These are phyloP conservation scores for Anser brachyrhynchus DNA, from an alignment of 2,113 vertebrate species.

Conservation along the genomic window DNA sequence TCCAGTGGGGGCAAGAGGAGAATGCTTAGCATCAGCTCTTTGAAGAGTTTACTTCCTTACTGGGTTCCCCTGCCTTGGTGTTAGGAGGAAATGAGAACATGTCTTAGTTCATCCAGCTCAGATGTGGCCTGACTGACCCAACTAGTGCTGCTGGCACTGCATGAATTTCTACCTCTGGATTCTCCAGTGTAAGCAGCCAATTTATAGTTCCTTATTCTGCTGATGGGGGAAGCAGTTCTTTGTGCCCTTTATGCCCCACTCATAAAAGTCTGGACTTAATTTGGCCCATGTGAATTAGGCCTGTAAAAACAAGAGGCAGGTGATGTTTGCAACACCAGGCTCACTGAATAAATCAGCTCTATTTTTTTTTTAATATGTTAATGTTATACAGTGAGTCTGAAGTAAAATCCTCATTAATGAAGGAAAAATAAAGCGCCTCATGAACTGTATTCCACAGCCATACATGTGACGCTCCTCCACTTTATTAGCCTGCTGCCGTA, in stretches of 20 bases:
- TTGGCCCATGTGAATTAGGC: conserved; percentile 44
- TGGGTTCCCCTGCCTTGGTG: background rate
- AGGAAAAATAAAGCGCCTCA: conserved; percentile 4
- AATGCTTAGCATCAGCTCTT: background rate
- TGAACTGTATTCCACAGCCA: conserved; percentile 40
- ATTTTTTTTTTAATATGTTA: conserved; percentile 37
- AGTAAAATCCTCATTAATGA: conserved; percentile 72
- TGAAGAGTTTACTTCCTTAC: background rate
- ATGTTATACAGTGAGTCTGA: conserved; percentile 54
- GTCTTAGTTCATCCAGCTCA: background rate
- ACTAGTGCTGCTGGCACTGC: conserved; percentile 39
- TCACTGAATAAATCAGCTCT: conserved; percentile 31
- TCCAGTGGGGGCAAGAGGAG: background rate
- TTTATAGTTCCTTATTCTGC: conserved; percentile 42
- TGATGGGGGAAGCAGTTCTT: conserved; percentile 18
- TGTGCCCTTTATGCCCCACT: conserved; percentile 50
- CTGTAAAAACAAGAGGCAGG: conserved; percentile 60
- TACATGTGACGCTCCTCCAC: conserved; percentile 26
- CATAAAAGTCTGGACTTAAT: conserved; percentile 45
- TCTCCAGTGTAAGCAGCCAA: conserved; percentile 43
- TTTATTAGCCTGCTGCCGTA: conserved; percentile 52
- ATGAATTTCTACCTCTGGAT: conserved; percentile 35
- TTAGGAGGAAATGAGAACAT: background rate
- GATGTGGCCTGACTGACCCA: background rate
- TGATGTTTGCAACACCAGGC: background rate